phyloP scores from a whole-genome alignment of 2,797 vertebrate genomes.

The Valencia hispanica region DNA sequence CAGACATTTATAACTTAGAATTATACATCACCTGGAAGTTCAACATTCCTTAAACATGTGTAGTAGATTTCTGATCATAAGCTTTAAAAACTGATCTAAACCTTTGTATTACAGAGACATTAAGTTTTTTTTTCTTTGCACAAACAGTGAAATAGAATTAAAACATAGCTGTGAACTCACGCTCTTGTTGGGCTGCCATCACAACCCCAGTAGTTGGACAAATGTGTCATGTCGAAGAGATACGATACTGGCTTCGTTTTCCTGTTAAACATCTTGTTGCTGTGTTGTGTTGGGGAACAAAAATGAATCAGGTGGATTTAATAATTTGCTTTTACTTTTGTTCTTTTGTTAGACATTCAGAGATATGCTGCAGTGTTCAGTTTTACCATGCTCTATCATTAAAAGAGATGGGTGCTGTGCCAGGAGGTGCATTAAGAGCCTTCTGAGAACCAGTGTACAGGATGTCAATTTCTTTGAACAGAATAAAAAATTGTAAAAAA shows the following conservation, averaged over 20 bases:
- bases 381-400: constrained; percentile 90
- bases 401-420: constrained; percentile 93
- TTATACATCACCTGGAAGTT: not conserved
- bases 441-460: constrained; percentile 95
- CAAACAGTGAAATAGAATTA: not conserved
- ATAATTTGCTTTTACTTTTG: not conserved
- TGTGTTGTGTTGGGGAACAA: constrained; percentile 65
- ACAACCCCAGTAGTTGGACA: constrained; percentile 94
- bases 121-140: not conserved
- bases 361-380: not conserved
- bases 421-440: constrained; percentile 90
- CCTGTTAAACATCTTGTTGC: constrained; percentile 90
- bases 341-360: not conserved
- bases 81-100: not conserved
- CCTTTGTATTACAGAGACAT: not conserved
- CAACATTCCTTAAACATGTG: not conserved
- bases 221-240: constrained; percentile 87
- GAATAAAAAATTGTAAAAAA: constrained; percentile 26
- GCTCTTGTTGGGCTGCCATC: constrained; percentile 79
- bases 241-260: constrained; percentile 90
- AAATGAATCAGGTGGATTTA: not conserved
- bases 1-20: not conserved
- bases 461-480: constrained; percentile 87
- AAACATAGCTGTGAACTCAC: constrained; percentile 63
- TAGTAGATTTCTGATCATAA: not conserved